Percentiles rank a stretch among this genome's conserved stretches.
Evolutionary conservation across 2,797 vertebrate genomes (phyloP).

Genomic region (Syndactyla subalaris): DNA sequence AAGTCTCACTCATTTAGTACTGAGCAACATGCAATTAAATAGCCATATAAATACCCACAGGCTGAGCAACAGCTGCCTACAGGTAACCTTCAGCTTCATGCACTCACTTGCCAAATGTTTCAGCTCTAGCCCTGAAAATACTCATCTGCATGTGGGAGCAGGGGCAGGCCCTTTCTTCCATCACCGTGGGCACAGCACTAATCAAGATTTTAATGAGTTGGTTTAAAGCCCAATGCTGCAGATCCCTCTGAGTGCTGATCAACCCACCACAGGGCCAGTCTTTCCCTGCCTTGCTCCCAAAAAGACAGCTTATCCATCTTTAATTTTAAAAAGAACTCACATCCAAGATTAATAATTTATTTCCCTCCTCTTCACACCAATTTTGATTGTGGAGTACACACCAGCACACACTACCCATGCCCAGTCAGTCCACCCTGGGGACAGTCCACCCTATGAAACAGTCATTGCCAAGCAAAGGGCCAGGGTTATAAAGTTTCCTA

Average conservation of each 20-base stretch:
- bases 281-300: background rate
- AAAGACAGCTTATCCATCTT: background rate
- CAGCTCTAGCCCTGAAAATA: background rate
- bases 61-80: background rate
- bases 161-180: background rate
- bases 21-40: constrained; percentile 19
- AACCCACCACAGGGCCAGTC: background rate
- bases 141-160: background rate
- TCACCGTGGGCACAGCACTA: background rate
- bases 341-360: background rate
- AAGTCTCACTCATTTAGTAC: background rate
- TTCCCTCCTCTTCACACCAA: rapidly evolving
- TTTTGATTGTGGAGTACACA: background rate
- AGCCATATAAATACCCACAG: background rate
- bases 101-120: background rate
- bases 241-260: background rate
- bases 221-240: background rate
- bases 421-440: background rate
- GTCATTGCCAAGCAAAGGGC: background rate
- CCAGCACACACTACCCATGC: rapidly evolving
- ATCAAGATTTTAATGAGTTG: background rate
- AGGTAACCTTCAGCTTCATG: background rate
- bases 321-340: background rate
- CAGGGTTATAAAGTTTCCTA: rapidly evolving
- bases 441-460: background rate